Evolutionary conservation across 2,113 vertebrate species (phyloP), one percentile per base, ranked within the genome.

Genomic region (Heterocephalus glaber): DNA sequence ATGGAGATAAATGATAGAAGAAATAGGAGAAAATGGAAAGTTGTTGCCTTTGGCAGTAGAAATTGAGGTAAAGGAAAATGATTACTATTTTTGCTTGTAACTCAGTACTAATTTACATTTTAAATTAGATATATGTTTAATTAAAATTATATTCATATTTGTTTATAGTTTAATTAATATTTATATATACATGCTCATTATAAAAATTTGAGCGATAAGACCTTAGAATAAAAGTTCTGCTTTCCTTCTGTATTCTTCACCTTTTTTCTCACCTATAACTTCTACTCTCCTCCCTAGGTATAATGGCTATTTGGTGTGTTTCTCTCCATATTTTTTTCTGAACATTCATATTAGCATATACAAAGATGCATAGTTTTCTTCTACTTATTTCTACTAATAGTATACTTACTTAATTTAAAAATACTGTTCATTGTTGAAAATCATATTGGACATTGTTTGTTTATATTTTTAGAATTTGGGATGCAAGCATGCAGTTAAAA

Each of bases 401-500:
- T 84, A 14, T 81, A 90, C 68, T 91, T 76, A 56, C 87, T 68
- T 70, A 74, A 79, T 58, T 95, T 91, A 74, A 92, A 84, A 94
- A 80, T 66, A 44, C 3, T 86, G 33, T 19, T 35, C 22, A 81
- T 77, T 88, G 54, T 80, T 93, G 82, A 94, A 52, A 8, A 7
- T 85, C 60, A 1, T 56, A 96, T 70, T 91, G 3, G 8, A 65
- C 89, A 3, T 85, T 58, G 65, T 97, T 97, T 97, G 0, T 97
- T 98, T 95, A 2, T 6, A 0, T 92, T 86, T 95, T 0, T 47
- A 99, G 99, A 90, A 97, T 98, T 95, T 98, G 91, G 95, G 95
- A 65, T 56, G 81, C 97, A 65, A 97, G 63, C 9, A 74, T 97
- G 83, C 98, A 99, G 92, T 96, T 99, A 68, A 98, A 98, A 96